These are phyloP conservation scores for Epizoanthus illoricatus DNA, from an alignment of 92 coral and sea anemone species.

Conservation along the genomic window DNA sequence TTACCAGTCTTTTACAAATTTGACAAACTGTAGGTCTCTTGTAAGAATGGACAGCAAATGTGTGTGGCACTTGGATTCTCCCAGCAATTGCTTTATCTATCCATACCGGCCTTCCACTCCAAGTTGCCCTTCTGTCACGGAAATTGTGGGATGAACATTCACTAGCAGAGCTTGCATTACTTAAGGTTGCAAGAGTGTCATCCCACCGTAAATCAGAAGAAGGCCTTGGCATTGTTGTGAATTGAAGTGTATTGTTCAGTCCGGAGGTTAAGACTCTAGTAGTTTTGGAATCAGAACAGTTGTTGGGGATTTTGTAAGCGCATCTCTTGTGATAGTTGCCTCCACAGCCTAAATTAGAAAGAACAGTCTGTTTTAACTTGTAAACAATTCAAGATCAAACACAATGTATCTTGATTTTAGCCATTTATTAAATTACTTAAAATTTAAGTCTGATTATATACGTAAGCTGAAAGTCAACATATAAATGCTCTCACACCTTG, in stretches of 20 bases:
- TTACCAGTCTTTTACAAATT: conserved; percentile 89
- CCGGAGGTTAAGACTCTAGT: conserved; percentile 31
- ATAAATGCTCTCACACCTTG: no score
- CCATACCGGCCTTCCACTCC: conserved; percentile 91
- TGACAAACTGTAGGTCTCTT: conserved; percentile 95
- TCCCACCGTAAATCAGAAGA: conserved; percentile 44
- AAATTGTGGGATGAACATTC: conserved; percentile 23
- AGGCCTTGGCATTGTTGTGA: conserved; percentile 56
- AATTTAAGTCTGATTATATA: no score
- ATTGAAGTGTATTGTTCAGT: conserved; percentile 51
- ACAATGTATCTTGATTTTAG: no score
- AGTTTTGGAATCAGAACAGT: conserved; percentile 86
- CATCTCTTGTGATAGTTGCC: conserved; percentile 97
- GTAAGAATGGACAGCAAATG: conserved; percentile 92
- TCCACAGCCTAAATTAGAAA: conserved; percentile 79
- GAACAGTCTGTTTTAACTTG: neutral
- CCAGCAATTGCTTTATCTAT: conserved; percentile 75
- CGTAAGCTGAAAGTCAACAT: no score
- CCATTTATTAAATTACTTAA: no score
- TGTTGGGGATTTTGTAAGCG: conserved; percentile 94
- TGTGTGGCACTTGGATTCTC: conserved; percentile 91
- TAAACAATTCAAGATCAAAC: neutral
- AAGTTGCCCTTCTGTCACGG: conserved; percentile 65
- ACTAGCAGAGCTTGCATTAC: conserved; percentile 35
- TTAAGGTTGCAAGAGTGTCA: conserved; percentile 33